These are phyloP conservation scores for Oxyura jamaicensis DNA, from an alignment of 2,113 vertebrate species.

Conservation along the genomic window DNA sequence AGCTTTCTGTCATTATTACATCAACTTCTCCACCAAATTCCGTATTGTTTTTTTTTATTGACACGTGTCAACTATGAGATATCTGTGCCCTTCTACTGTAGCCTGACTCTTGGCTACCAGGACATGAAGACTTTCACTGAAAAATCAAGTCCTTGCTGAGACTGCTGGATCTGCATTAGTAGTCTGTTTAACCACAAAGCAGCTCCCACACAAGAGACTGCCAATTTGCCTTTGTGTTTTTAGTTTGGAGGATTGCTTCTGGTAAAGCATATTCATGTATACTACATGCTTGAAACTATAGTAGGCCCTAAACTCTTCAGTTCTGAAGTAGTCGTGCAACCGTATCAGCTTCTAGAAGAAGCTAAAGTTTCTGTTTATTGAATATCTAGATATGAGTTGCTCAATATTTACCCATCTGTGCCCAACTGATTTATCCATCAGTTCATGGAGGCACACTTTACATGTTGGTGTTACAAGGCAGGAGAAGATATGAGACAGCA, in stretches of 20 bases:
- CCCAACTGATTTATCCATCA: background rate
- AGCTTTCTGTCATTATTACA: background rate
- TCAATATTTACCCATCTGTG: background rate
- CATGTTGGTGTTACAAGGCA: background rate
- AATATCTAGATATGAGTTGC: background rate
- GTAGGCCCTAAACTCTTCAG: background rate
- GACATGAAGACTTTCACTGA: background rate
- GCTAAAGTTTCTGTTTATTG: background rate
- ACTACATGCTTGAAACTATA: rapidly evolving
- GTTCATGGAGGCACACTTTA: background rate
- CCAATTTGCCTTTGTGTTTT: background rate
- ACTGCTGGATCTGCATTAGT: background rate
- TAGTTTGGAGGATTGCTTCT: background rate
- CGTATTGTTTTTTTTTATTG: background rate
- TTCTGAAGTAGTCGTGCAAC: background rate
- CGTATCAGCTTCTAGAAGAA: background rate
- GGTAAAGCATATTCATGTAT: background rate
- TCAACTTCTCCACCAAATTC: background rate
- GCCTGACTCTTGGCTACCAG: background rate
- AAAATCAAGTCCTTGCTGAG: rapidly evolving
- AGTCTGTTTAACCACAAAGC: background rate
- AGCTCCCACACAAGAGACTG: background rate
- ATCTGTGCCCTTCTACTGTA: background rate
- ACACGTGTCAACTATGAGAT: background rate
- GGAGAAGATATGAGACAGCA: background rate